Base-by-base conservation (phyloP, 35 echinoderm and acorn worm species). In the Acanthaster planci region DNA sequence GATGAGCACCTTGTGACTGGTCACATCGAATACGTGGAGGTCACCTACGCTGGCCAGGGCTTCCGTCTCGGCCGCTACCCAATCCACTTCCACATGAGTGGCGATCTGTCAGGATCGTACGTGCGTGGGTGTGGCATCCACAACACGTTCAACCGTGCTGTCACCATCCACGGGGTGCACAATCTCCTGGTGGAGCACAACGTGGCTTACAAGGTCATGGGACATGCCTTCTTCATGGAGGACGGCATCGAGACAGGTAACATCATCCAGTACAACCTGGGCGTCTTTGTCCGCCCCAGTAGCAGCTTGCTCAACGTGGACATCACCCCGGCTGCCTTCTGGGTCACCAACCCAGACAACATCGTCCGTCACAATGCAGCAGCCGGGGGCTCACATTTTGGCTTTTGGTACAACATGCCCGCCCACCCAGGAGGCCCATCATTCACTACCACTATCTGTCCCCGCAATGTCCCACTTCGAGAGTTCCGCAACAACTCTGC, bases 231-330 rank as follows among this genome's bases (percentile, higher is more conserved):
- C 83, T 94, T 94, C 72, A 59, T 90, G 87, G 92, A 94, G 44
- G 92, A 94, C 60, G 92, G 87, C 29, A 94, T 86, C 39, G 92
- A 94, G 67, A 94, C 87, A 37, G 80, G 78, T 7, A 94, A 94
- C 84, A 90, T 80, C 87, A 90, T 94, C 77, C 92, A 94, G 84
- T 94, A 94, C 56, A 94, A 94, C 42, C 58, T 94, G 36, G 92
- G 80, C 31, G 60, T 94, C 26, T 89, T 94, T 77, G 92, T 94
- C 17, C 88, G 87, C 26, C 55, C 82, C 17, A 90, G 92, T 54
- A 89, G 75, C 37, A 94, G 92, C 50, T 39, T 94, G 10, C 64
- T 94, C 12, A 94, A 94, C 26, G 87, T 94, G 31, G 92, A 94
- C 47, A 83, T 94, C 51, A 94, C 92, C 10, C 92, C 92, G 9